phyloP scores from a whole-genome alignment of 2,888 invertebrate species.

The Physocephala rufipes region DNA sequence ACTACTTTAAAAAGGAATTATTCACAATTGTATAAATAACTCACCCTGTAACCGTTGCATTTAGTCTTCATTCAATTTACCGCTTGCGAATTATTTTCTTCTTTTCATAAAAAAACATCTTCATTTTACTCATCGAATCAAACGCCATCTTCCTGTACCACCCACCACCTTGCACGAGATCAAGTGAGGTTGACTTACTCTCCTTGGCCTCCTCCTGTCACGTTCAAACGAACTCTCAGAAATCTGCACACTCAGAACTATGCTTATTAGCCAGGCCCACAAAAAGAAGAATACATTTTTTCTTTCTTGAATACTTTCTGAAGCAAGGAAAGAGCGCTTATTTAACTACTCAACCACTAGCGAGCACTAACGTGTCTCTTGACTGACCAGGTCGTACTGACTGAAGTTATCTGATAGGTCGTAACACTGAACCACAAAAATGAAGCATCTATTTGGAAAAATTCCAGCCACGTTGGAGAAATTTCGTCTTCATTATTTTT shows the following conservation, averaged over 20 bases:
- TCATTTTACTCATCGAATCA: background rate
- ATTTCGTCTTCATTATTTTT: background rate
- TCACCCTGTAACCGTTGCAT: slow-evolving; percentile 49
- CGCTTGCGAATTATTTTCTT: background rate
- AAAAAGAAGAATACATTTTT: slow-evolving; percentile 47
- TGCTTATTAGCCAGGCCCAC: slow-evolving; percentile 23
- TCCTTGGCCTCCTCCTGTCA: background rate
- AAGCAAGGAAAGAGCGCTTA: slow-evolving; percentile 46
- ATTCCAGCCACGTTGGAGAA: slow-evolving; percentile 17
- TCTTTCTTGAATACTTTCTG: slow-evolving; percentile 38
- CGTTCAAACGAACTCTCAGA: background rate
- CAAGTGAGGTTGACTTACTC: background rate
- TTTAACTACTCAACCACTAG: slow-evolving; percentile 63
- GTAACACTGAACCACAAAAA: slow-evolving; percentile 12
- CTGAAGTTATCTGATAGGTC: slow-evolving; percentile 58
- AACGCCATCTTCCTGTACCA: no score
- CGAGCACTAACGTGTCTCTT: slow-evolving; percentile 52
- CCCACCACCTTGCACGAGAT: background rate
- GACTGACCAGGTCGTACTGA: slow-evolving; percentile 63
- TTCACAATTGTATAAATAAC: background rate
- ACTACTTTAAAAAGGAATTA: background rate
- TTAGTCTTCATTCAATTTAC: background rate
- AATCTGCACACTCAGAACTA: background rate
- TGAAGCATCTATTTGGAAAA: background rate
- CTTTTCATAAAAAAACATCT: slow-evolving; percentile 1